phyloP scores from a whole-genome alignment of 1,140 invertebrate species.

The silkworm (Bombyx mori) region ASM3026992v2 NC_085123.1:7977501-7978000 shows the following conservation, averaged over 20 bases:
- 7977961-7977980: slow-evolving; percentile 51
- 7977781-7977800: not conserved
- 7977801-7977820: not conserved
- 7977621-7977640: slow-evolving; percentile 45
- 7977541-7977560: not conserved
- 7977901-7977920: slow-evolving; percentile 44
- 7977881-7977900: slow-evolving; percentile 75
- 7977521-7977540: too few species aligned
- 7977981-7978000: slow-evolving; percentile 59
- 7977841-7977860: slow-evolving; percentile 63
- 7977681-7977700: slow-evolving; percentile 47
- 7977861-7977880: slow-evolving; percentile 86
- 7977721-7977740: slow-evolving; percentile 30
- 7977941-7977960: slow-evolving; percentile 54
- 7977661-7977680: slow-evolving; percentile 29
- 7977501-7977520: too few species aligned
- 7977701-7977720: slow-evolving; percentile 56
- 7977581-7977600: slow-evolving; percentile 66
- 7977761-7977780: not conserved
- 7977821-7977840: slow-evolving; percentile 15
- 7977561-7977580: slow-evolving; percentile 23
- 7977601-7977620: slow-evolving; percentile 59
- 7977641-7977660: slow-evolving; percentile 41
- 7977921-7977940: slow-evolving; percentile 40
- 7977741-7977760: not conserved